Conservation (phyloP, 2,113 vertebrate genomes). For the Tonatia bakeri region DNA sequence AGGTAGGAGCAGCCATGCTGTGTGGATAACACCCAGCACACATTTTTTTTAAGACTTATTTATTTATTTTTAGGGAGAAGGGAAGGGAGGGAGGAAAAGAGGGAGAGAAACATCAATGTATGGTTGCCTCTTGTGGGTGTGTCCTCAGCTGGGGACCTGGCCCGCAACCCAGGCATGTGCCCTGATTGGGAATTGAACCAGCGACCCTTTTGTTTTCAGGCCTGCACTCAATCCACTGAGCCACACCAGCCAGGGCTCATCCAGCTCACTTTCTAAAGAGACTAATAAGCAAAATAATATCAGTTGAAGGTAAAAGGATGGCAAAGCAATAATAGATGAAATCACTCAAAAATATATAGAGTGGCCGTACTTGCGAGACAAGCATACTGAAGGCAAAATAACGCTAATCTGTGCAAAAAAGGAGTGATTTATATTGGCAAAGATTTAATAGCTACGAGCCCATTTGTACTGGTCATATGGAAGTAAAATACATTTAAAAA, state of each 20-base stretch:
- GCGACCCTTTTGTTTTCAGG: too few species aligned
- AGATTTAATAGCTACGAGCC: neutral
- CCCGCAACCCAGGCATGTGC: too few species aligned
- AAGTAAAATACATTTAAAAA: neutral
- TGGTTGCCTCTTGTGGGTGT: too few species aligned
- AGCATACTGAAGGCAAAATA: neutral
- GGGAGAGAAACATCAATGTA: too few species aligned
- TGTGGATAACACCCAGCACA: neutral
- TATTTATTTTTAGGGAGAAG: too few species aligned
- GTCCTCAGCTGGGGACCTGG: too few species aligned
- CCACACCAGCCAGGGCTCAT: too few species aligned
- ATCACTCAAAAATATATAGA: neutral
- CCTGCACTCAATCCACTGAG: too few species aligned
- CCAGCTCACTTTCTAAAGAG: neutral
- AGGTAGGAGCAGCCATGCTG: neutral
- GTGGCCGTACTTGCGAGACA: neutral
- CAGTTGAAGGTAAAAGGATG: neutral
- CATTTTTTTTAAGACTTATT: too few species aligned
- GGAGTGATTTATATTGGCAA: neutral
- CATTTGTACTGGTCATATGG: neutral
- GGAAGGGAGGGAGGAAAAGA: too few species aligned
- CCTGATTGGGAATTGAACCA: too few species aligned
- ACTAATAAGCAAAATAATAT: neutral
- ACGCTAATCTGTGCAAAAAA: neutral
- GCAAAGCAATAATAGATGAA: neutral